Conservation (phyloP, 2,113 vertebrate genomes). For the Lasiurus borealis region DNA sequence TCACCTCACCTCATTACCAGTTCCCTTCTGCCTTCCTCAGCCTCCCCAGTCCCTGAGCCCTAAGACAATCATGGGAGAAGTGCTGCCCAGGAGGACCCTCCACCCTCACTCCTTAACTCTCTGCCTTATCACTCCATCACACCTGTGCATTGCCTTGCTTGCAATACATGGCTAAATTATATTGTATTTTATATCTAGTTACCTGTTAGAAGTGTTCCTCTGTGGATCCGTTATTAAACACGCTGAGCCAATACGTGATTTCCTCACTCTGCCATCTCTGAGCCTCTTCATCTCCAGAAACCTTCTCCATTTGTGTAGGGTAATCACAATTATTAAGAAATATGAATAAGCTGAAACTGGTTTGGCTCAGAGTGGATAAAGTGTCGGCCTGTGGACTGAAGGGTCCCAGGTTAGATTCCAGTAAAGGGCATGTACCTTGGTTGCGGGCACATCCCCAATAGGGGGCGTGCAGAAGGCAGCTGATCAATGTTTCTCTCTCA, state of each 20-base stretch:
- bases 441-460: too few species aligned
- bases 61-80: background rate
- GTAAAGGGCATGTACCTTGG: too few species aligned
- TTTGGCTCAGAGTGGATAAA: too few species aligned
- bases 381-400: too few species aligned
- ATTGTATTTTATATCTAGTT: background rate
- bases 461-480: too few species aligned
- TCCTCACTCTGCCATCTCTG: background rate
- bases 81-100: background rate
- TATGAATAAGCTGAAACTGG: too few species aligned
- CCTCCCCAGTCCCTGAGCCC: background rate
- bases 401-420: too few species aligned
- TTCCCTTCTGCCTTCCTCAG: background rate
- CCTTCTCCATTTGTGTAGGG: background rate
- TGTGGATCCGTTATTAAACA: background rate
- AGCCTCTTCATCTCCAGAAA: background rate
- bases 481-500: too few species aligned
- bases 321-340: background rate
- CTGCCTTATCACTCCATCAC: background rate
- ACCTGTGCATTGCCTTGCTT: background rate
- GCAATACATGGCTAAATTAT: background rate
- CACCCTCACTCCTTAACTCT: fast-evolving
- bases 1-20: background rate
- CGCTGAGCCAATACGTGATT: background rate
- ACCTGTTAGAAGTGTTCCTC: background rate